Evolutionary conservation across 2,797 vertebrate genomes (phyloP).

Genomic region (Tapirus indicus): DNA sequence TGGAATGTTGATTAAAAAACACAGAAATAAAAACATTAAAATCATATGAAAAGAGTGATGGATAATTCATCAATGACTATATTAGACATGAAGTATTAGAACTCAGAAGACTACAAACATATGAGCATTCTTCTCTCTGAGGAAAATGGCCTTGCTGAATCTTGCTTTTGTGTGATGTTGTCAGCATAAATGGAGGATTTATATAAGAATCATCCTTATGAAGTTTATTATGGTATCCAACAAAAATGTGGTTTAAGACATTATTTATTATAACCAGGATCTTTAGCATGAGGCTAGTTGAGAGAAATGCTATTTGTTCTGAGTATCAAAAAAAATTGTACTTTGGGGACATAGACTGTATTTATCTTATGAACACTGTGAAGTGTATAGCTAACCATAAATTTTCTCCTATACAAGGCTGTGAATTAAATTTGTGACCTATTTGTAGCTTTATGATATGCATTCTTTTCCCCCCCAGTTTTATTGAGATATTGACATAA

Average conservation of each 20-base stretch:
- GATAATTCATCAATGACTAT: not conserved
- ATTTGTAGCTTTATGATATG: not conserved
- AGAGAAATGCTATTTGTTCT: not conserved
- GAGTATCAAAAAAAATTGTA: not conserved
- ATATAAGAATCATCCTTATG: not conserved
- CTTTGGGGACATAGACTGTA: not conserved
- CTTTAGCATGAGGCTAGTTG: not conserved
- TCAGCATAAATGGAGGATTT: not conserved
- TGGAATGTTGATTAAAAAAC: not conserved
- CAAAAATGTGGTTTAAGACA: not conserved
- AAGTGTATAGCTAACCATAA: not conserved
- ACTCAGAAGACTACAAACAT: not conserved
- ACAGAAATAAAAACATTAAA: not conserved
- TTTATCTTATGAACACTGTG: not conserved
- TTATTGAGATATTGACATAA: not conserved
- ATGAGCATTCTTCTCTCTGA: no score
- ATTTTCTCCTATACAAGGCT: not conserved
- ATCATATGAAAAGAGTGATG: not conserved
- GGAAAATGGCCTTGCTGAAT: not conserved
- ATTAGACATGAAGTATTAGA: not conserved
- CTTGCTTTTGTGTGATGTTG: not conserved
- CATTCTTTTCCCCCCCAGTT: not conserved
- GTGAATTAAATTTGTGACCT: not conserved
- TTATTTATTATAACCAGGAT: not conserved
- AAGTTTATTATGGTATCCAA: not conserved